A percentile compares a stretch with the other conserved stretches of the same genome.
These are phyloP conservation scores for Miniopterus natalensis DNA, from an alignment of 2,113 vertebrate genomes.

Conservation along the genomic window DNA sequence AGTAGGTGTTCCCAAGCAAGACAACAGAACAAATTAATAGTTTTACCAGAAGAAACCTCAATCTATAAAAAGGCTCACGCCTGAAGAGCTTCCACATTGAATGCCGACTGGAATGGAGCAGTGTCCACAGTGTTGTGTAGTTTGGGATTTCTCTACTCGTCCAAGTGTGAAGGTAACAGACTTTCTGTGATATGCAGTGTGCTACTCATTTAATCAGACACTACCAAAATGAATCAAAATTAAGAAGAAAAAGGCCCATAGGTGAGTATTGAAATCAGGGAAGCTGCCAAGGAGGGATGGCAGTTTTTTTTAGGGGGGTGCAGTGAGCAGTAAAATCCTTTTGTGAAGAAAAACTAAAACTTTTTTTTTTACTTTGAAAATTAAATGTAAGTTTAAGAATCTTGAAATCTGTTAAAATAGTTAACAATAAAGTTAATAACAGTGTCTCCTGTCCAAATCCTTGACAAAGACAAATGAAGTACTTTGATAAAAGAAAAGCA, in stretches of 20 bases:
- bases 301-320: not conserved
- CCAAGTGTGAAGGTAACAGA: not conserved
- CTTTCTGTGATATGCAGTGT: not conserved
- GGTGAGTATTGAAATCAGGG: constrained; percentile 47
- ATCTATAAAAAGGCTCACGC: not conserved
- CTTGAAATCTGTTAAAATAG: constrained; percentile 6
- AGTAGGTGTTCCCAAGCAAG: constrained; percentile 19
- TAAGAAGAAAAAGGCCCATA: not conserved
- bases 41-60: not conserved
- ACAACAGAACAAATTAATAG: not conserved
- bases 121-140: not conserved
- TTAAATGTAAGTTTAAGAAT: constrained; percentile 43
- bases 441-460: constrained; percentile 39
- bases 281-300: not conserved
- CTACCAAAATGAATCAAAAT: constrained; percentile 44
- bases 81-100: constrained; percentile 2
- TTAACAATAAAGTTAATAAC: constrained; percentile 63
- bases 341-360: constrained; percentile 12
- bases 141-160: not conserved
- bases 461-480: constrained; percentile 41
- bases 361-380: constrained; percentile 37
- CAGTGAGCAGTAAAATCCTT: not conserved
- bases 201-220: not conserved
- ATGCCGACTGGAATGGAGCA: not conserved
- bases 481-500: not conserved